Evolutionary conservation across 2,113 vertebrate genomes (phyloP), one percentile per base, ranked within the genome.

Genomic region (Colaptes auratus): DNA sequence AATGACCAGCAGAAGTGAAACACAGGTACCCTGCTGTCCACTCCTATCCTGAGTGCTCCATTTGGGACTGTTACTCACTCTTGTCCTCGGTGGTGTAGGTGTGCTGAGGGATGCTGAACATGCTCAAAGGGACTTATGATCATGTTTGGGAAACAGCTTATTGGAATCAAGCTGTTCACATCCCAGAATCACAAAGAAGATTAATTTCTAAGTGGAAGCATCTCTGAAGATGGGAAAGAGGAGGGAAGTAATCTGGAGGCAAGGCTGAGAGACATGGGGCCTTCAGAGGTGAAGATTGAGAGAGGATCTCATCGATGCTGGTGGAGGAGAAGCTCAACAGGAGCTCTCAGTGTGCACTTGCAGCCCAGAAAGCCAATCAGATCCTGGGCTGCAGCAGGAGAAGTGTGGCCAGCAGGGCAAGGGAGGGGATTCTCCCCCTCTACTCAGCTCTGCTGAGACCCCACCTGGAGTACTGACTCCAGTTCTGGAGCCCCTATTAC

Each of bases 31-130:
- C 19, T 52, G 60, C 9, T 46, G 46, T 30, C 36, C 12, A 11
- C 2, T 78, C 9, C 25, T 25, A 1, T 8, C 1, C 6, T 25
- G 19, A 44, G 24, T 2, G 2, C 59, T 64, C 0, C 0, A 5
- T 67, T 20, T 65, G 58, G 36, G 21, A 4, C 2, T 59, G 5
- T 25, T 70, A 35, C 0, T 2, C 16, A 1, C 8, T 78, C 30
- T 59, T 2, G 0, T 15, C 16, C 58, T 70, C 39, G 12, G 39
- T 1, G 1, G 24, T 12, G 16, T 13, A 53, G 65, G 19, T 25
- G 30, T 0, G 1, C 23, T 35, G 7, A 36, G 42, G 42, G 46
- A 1, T 83, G n/a, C 46, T 60, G 84, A 39, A 56, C 5, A 12
- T 9, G 12, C 24, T 86, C 42, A 42, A n/a, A 39, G n/a, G 31